Evolutionary conservation across 1,140 invertebrate species (phyloP).

Genomic region (Pemphigus obesinymphae): DNA sequence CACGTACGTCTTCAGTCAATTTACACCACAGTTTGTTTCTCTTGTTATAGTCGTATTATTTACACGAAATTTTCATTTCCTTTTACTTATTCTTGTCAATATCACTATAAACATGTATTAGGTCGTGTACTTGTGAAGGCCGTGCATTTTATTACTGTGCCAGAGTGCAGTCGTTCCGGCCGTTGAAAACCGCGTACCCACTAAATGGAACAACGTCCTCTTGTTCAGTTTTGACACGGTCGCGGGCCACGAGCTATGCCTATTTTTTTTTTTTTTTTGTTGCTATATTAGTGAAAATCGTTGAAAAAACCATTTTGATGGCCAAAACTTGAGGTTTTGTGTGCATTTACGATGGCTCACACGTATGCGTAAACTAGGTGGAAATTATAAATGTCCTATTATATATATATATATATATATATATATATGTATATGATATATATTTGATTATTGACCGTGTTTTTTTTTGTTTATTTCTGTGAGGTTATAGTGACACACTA

Average conservation of each 20-base stretch:
- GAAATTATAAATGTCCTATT: background rate
- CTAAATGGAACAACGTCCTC: slow-evolving; percentile 3
- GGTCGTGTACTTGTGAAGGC: background rate
- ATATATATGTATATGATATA: no score
- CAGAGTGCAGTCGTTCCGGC: background rate
- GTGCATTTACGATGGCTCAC: background rate
- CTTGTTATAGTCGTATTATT: background rate
- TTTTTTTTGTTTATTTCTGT: no score
- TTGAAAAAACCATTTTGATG: background rate
- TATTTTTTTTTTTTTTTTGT: background rate
- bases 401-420: no score
- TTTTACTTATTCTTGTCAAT: slow-evolving; percentile 5
- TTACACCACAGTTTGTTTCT: background rate
- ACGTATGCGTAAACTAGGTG: background rate
- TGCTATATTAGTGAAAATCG: slow-evolving; percentile 5
- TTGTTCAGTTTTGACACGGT: background rate
- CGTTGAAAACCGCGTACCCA: background rate
- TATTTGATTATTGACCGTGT: no score
- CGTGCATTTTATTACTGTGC: background rate
- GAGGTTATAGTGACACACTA: no score
- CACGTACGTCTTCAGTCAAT: background rate
- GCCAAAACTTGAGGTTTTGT: slow-evolving; percentile 1
- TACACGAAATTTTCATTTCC: background rate
- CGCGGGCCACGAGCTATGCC: background rate
- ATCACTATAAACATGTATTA: background rate